These are phyloP conservation scores for Boleophthalmus pectinirostris DNA, from an alignment of 2,113 vertebrate genomes.

Conservation along the genomic window DNA sequence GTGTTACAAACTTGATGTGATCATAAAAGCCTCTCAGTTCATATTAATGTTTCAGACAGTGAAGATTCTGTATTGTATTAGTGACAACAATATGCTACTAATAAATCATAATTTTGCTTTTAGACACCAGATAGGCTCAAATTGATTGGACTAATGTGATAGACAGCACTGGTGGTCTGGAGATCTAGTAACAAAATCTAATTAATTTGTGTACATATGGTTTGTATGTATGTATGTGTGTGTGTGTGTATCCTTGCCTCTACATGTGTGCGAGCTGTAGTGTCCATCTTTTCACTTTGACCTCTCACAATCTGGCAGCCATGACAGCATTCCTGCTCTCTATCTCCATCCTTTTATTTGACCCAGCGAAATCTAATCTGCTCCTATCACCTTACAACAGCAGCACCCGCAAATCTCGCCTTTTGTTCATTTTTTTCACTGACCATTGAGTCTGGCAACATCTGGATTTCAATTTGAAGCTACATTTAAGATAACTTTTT, in stretches of 20 bases:
- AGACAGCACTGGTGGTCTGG: slow-evolving; percentile 18
- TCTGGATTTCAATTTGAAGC: neutral
- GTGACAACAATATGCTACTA: neutral
- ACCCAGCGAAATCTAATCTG: slow-evolving; percentile 58
- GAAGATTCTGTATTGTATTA: neutral
- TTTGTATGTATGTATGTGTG: neutral
- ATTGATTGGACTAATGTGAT: slow-evolving; percentile 22
- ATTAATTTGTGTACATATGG: slow-evolving; percentile 27
- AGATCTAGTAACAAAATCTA: slow-evolving; percentile 44
- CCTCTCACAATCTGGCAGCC: slow-evolving; percentile 52
- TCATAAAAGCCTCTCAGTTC: slow-evolving; percentile 21
- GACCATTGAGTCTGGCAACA: slow-evolving; percentile 27
- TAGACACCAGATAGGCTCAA: slow-evolving; percentile 20
- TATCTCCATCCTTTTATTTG: slow-evolving; percentile 30
- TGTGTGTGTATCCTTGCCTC: slow-evolving; percentile 18
- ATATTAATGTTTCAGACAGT: neutral
- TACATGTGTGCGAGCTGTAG: slow-evolving; percentile 23
- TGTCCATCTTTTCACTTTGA: slow-evolving; percentile 48
- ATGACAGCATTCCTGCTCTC: slow-evolving; percentile 29
- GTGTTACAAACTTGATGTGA: slow-evolving; percentile 11
- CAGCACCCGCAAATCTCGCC: slow-evolving; percentile 34
- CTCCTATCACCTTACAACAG: slow-evolving; percentile 58
- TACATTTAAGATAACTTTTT: neutral
- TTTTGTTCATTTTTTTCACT: slow-evolving; percentile 25
- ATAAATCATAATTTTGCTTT: slow-evolving; percentile 18